Evolutionary conservation across 2,888 invertebrate species (phyloP).

Genomic region (Lepidocyrtinus sp.): DNA sequence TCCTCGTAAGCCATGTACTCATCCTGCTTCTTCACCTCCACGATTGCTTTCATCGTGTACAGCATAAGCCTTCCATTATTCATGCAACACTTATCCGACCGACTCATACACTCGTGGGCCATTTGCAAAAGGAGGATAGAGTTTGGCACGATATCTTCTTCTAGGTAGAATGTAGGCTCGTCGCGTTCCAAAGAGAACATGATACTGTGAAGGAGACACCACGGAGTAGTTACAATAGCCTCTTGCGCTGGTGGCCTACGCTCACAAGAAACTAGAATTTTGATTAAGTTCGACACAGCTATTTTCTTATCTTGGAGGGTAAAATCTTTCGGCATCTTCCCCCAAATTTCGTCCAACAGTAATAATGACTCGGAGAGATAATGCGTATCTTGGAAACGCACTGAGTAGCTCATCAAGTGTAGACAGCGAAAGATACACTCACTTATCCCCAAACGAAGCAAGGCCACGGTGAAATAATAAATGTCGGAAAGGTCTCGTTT

Average conservation of each 20-base stretch:
- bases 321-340: slow-evolving; percentile 34
- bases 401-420: slow-evolving; percentile 37
- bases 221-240: slow-evolving; percentile 56
- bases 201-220: slow-evolving; percentile 67
- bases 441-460: slow-evolving; percentile 34
- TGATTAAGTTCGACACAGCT: slow-evolving; percentile 51
- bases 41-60: slow-evolving; percentile 82
- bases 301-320: slow-evolving; percentile 49
- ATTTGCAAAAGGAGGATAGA: slow-evolving; percentile 67
- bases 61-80: slow-evolving; percentile 83
- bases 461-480: slow-evolving; percentile 25
- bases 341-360: slow-evolving; percentile 60
- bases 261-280: slow-evolving; percentile 62
- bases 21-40: slow-evolving; percentile 74
- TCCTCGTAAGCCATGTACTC: slow-evolving; percentile 79
- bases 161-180: slow-evolving; percentile 64
- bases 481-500: slow-evolving; percentile 44
- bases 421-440: slow-evolving; percentile 62
- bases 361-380: slow-evolving; percentile 42
- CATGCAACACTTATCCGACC: slow-evolving; percentile 64
- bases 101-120: slow-evolving; percentile 67
- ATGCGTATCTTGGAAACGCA: slow-evolving; percentile 32
- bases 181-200: slow-evolving; percentile 60
- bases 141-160: slow-evolving; percentile 67
- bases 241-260: slow-evolving; percentile 46